Percentiles rank a stretch among this genome's conserved stretches.
These are phyloP conservation scores for Elanus axillaris DNA, from an alignment of 2,113 vertebrate genomes.

Conservation along the genomic window DNA sequence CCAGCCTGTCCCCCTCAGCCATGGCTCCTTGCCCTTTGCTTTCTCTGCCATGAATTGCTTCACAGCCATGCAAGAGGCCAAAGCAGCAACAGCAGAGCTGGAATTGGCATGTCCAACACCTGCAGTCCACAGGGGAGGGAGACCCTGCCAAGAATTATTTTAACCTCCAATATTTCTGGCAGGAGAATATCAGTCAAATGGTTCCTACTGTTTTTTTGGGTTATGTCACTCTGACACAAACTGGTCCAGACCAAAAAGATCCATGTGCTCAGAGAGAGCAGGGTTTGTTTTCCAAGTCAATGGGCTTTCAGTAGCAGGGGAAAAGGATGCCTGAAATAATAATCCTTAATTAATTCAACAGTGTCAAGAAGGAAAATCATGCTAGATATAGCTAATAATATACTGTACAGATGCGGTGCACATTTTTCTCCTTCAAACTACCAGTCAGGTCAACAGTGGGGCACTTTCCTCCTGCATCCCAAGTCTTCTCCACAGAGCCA, in stretches of 20 bases:
- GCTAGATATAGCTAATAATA: background rate
- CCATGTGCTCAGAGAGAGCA: background rate
- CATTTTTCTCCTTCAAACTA: background rate
- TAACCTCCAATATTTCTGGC: constrained; percentile 54
- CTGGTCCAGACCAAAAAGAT: constrained; percentile 5
- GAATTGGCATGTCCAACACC: background rate
- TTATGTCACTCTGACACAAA: constrained; percentile 6
- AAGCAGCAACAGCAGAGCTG: constrained; percentile 6
- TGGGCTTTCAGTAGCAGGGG: constrained; percentile 1
- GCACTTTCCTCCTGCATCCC: background rate
- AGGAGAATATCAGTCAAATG: background rate
- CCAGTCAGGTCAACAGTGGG: accelerated
- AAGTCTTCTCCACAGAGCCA: background rate
- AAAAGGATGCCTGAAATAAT: constrained; percentile 46
- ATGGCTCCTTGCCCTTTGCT: background rate
- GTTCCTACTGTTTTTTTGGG: background rate
- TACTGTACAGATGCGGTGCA: background rate
- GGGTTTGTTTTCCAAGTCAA: constrained; percentile 28
- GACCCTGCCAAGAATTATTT: constrained; percentile 43
- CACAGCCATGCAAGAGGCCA: background rate
- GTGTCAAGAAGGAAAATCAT: background rate
- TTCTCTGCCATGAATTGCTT: background rate
- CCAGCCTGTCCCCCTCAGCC: background rate
- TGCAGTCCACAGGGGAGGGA: constrained; percentile 5
- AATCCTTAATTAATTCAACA: constrained; percentile 3